A percentile compares a stretch with the other conserved stretches of the same genome.
Evolutionary conservation across 1,140 invertebrate genomes (phyloP).

Genomic region (Lepidostoma basale): DNA sequence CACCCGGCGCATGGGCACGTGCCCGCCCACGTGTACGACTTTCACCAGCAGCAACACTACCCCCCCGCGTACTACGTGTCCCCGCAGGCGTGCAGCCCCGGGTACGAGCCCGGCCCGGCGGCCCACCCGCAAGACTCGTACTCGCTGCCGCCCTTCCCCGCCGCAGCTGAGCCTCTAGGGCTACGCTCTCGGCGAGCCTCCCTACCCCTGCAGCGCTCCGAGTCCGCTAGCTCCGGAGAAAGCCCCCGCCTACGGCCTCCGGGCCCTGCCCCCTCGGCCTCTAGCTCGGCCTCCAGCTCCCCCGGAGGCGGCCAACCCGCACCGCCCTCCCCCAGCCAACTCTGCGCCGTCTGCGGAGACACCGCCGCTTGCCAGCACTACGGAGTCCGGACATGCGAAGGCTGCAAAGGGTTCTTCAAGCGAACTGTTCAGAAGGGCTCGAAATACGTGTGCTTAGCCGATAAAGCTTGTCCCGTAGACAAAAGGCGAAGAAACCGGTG

Average conservation of each 20-base stretch:
- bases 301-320: constrained; percentile 68
- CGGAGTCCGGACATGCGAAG: constrained; percentile 96
- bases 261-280: constrained; percentile 65
- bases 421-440: constrained; percentile 98
- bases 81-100: constrained; percentile 61
- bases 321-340: constrained; percentile 79
- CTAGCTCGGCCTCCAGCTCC: constrained; percentile 71
- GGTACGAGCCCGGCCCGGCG: constrained; percentile 59
- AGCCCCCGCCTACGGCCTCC: constrained; percentile 65
- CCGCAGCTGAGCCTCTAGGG: constrained; percentile 61
- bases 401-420: constrained; percentile 96
- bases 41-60: constrained; percentile 63
- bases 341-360: constrained; percentile 98
- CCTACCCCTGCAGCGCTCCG: constrained; percentile 74
- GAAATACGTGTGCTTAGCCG: constrained; percentile 97
- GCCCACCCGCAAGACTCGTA: constrained; percentile 64
- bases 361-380: constrained; percentile 99
- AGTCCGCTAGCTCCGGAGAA: constrained; percentile 73
- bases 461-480: constrained; percentile 98
- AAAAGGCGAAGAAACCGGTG: constrained; percentile 95
- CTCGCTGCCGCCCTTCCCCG: constrained; percentile 67
- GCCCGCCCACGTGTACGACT: constrained; percentile 64
- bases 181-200: constrained; percentile 72
- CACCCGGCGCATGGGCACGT: constrained; percentile 59
- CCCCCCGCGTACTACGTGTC: constrained; percentile 62